Evolutionary conservation across 2,888 invertebrate species (phyloP).

Genomic region (Acleris emargana): DNA sequence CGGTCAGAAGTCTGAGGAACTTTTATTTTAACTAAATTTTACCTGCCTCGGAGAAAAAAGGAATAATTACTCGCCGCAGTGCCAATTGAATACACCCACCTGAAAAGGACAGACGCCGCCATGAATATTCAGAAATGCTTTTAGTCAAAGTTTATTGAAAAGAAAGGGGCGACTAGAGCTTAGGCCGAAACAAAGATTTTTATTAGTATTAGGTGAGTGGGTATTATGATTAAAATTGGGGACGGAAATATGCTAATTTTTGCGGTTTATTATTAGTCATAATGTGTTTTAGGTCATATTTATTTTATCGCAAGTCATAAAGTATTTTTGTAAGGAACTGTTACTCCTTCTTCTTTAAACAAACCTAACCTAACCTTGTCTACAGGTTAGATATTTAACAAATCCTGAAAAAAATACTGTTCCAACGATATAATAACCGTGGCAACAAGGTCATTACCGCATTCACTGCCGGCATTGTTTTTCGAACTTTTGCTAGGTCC

Average conservation of each 20-base stretch:
- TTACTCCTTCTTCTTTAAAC: too few species aligned
- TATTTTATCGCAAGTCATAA: too few species aligned
- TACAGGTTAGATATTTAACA: too few species aligned
- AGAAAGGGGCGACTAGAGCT: conserved; percentile 50
- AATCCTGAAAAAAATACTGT: too few species aligned
- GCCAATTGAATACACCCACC: conserved; percentile 72
- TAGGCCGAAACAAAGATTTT: conserved; percentile 29
- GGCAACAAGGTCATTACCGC: too few species aligned
- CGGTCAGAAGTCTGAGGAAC: conserved; percentile 44
- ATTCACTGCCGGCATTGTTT: too few species aligned
- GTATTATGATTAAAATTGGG: conserved; percentile 9
- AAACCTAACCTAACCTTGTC: too few species aligned
- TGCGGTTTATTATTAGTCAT: not conserved
- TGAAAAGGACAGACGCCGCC: conserved; percentile 76
- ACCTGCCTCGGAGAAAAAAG: conserved; percentile 50
- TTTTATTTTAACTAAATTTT: conserved; percentile 59
- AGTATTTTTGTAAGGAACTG: too few species aligned
- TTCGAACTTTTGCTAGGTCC: too few species aligned
- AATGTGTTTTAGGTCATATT: too few species aligned
- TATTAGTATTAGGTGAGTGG: conserved; percentile 13
- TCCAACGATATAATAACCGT: too few species aligned
- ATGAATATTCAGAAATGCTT: conserved; percentile 80
- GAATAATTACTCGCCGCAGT: conserved; percentile 58
- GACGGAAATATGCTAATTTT: not conserved
- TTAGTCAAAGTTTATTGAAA: conserved; percentile 77